Conservation (phyloP, 2,797 vertebrate species). For the Rhinatrema bivittatum region DNA sequence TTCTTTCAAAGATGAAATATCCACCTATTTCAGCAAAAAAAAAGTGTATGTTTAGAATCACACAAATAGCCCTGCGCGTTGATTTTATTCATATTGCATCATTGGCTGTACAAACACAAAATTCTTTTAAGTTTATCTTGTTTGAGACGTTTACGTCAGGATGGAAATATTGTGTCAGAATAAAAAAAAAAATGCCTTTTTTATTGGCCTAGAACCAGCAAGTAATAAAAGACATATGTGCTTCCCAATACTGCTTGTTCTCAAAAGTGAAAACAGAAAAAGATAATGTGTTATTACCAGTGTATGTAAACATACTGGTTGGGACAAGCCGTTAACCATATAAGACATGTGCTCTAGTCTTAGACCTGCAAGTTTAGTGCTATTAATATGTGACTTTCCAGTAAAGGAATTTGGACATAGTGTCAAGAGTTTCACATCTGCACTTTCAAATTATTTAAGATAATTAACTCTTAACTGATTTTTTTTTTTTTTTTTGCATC, state of each 20-base stretch:
- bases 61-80: no score
- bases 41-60: no score
- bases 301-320: conserved; percentile 22
- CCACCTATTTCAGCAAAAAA: conserved; percentile 43
- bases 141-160: no score
- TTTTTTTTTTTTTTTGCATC: no score
- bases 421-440: conserved; percentile 22
- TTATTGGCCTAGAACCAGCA: conserved; percentile 4
- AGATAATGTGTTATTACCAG: conserved; percentile 22
- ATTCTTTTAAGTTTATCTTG: no score
- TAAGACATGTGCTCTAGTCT: conserved; percentile 31
- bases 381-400: conserved; percentile 36
- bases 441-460: conserved; percentile 23
- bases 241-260: conserved; percentile 16
- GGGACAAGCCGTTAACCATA: conserved; percentile 17
- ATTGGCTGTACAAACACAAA: no score
- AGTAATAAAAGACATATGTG: conserved; percentile 2
- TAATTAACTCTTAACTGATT: no score
- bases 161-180: no score
- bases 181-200: no score
- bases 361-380: conserved; percentile 20
- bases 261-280: conserved; percentile 23
- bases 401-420: no score
- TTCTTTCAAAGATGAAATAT: conserved; percentile 20
- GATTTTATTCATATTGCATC: no score